These are phyloP conservation scores for Luperina nickerlii DNA, from an alignment of 2,888 invertebrate species.

Conservation along the genomic window DNA sequence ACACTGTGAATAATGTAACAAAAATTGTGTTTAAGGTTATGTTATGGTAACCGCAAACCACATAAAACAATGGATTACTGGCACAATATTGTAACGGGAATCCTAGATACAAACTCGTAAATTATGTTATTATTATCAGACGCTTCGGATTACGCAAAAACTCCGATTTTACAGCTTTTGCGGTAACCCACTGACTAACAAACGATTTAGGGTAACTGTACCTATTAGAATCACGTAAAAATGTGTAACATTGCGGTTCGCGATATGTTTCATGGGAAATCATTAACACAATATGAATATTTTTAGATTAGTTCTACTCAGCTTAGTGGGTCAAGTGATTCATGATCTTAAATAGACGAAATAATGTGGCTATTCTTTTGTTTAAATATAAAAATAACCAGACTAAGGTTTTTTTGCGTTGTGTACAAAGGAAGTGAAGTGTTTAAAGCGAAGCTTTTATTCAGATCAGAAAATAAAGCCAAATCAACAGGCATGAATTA, in stretches of 20 bases:
- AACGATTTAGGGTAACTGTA: constrained; percentile 58
- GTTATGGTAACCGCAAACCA: constrained; percentile 39
- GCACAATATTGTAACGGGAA: constrained; percentile 52
- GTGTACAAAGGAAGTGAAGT: constrained; percentile 25
- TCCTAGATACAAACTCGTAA: constrained; percentile 56
- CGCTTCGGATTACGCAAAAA: constrained; percentile 58
- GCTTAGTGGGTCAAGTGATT: constrained; percentile 30
- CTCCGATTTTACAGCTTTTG: constrained; percentile 56
- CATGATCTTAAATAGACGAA: constrained; percentile 1
- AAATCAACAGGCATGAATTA: constrained; percentile 29
- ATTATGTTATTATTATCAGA: constrained; percentile 51
- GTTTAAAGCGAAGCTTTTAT: constrained; percentile 8
- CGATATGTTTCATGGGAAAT: constrained; percentile 62
- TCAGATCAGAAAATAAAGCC: not conserved
- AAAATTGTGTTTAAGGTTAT: constrained; percentile 41
- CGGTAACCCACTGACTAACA: constrained; percentile 59
- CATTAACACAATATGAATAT: constrained; percentile 69
- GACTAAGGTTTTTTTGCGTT: not conserved
- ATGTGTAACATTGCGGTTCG: constrained; percentile 49
- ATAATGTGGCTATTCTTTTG: constrained; percentile 5
- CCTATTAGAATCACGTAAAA: constrained; percentile 59
- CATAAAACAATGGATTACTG: constrained; percentile 47
- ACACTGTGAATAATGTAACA: constrained; percentile 12
- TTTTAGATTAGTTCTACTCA: constrained; percentile 6
- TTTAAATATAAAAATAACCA: constrained; percentile 22